Evolutionary conservation across 2,888 invertebrate species (phyloP).

Genomic region (Meandrusa payeni): DNA sequence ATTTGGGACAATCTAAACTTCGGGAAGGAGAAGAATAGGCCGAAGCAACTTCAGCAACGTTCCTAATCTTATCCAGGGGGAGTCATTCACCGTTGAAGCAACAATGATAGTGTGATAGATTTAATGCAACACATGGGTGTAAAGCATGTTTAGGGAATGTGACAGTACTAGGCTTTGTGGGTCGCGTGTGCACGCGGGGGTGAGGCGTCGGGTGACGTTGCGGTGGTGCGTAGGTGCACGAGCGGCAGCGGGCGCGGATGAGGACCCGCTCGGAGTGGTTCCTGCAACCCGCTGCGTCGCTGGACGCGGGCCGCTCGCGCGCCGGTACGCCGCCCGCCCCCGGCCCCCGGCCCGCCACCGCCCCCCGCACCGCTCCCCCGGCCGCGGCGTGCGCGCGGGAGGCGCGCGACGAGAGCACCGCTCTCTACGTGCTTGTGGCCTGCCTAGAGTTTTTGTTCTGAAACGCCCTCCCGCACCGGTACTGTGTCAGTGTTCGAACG

Average conservation of each 20-base stretch:
- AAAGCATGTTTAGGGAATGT: too few species aligned
- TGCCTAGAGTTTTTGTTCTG: constrained; percentile 80
- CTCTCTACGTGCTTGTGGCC: constrained; percentile 77
- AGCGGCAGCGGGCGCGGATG: constrained; percentile 97
- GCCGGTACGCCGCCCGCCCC: constrained; percentile 52
- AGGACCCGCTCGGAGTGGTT: constrained; percentile 99
- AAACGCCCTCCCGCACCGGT: constrained; percentile 61
- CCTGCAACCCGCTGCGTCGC: constrained; percentile 85
- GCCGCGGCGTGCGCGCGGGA: constrained; percentile 40
- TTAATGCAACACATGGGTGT: too few species aligned
- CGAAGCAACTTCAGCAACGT: too few species aligned
- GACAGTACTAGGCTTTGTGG: constrained; percentile 12
- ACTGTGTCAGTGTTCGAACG: constrained; percentile 65
- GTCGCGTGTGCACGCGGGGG: constrained; percentile 20
- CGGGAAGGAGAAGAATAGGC: too few species aligned
- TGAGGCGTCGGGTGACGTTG: constrained; percentile 33
- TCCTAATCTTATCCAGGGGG: too few species aligned
- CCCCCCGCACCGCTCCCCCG: constrained; percentile 29
- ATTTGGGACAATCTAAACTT: too few species aligned
- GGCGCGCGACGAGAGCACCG: constrained; percentile 61
- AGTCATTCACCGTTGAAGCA: too few species aligned
- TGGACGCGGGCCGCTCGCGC: constrained; percentile 67
- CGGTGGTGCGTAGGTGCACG: constrained; percentile 88
- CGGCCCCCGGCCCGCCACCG: constrained; percentile 30
- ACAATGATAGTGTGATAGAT: too few species aligned